These are phyloP conservation scores for Cnemophilus loriae DNA, from an alignment of 2,113 vertebrate species.

Conservation along the genomic window DNA sequence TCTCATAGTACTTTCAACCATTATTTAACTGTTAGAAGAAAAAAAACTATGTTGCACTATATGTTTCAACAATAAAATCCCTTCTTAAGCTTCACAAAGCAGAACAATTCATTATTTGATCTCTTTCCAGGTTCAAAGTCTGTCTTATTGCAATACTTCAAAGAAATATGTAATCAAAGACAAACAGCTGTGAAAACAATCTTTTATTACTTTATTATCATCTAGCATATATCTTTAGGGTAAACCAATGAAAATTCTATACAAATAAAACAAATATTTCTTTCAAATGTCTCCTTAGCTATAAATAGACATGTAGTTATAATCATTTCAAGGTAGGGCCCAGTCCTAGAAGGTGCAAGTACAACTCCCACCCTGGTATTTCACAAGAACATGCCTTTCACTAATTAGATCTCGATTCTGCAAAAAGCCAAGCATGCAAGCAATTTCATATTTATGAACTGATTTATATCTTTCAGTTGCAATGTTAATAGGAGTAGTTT, in stretches of 20 bases:
- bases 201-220: conserved; percentile 99
- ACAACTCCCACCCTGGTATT: neutral
- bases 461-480: conserved; percentile 58
- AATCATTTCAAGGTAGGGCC: conserved; percentile 58
- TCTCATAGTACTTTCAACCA: conserved; percentile 83
- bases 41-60: conserved; percentile 83
- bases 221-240: conserved; percentile 89
- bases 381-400: conserved; percentile 26
- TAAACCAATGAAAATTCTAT: conserved; percentile 78
- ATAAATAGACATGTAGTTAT: conserved; percentile 60
- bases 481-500: conserved; percentile 45
- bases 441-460: conserved; percentile 58
- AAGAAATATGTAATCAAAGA: conserved; percentile 98
- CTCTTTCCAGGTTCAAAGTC: conserved; percentile 99
- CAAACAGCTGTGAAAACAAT: conserved; percentile 99
- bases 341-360: conserved; percentile 6
- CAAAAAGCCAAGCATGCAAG: conserved; percentile 49
- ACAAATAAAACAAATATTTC: conserved; percentile 73
- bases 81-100: conserved; percentile 95
- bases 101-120: conserved; percentile 97
- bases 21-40: conserved; percentile 86
- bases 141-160: conserved; percentile 97
- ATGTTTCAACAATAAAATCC: conserved; percentile 96
- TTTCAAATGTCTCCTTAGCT: conserved; percentile 60
- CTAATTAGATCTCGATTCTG: conserved; percentile 36